Percentiles rank a stretch among this genome's conserved stretches.
phyloP scores from a whole-genome alignment of 2,113 vertebrate genomes.

The Psammodynastes pulverulentus region DNA sequence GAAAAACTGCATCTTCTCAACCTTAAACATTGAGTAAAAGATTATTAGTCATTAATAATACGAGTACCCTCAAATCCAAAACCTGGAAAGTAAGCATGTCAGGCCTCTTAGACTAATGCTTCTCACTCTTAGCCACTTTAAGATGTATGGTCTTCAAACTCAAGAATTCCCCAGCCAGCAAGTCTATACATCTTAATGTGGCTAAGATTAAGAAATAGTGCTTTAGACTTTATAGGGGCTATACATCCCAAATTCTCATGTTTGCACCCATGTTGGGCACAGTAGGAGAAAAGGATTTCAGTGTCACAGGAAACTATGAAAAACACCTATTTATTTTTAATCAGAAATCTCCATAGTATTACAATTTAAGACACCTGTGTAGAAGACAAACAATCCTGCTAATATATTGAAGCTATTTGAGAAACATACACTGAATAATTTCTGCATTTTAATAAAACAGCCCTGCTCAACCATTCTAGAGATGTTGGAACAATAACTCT shows the following conservation, averaged over 20 bases:
- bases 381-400: not conserved
- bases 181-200: not conserved
- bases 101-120: not conserved
- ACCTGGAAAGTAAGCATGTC: not conserved
- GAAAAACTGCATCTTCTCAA: not conserved
- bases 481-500: not conserved
- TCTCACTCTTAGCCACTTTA: not conserved
- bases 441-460: not conserved
- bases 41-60: not conserved
- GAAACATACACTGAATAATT: not conserved
- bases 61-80: too few relatives aligned
- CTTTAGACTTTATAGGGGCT: not conserved
- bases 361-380: not conserved
- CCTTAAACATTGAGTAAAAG: not conserved
- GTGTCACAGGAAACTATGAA: not conserved
- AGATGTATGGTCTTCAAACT: not conserved
- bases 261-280: not conserved
- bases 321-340: not conserved
- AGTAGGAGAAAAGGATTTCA: not conserved
- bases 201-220: not conserved
- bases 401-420: not conserved
- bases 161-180: not conserved
- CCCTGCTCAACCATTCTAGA: not conserved
- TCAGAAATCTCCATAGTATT: not conserved
- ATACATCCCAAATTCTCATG: not conserved